Evolutionary conservation across 2,888 invertebrate genomes (phyloP).

Genomic region (Polylopha cassiicola): DNA sequence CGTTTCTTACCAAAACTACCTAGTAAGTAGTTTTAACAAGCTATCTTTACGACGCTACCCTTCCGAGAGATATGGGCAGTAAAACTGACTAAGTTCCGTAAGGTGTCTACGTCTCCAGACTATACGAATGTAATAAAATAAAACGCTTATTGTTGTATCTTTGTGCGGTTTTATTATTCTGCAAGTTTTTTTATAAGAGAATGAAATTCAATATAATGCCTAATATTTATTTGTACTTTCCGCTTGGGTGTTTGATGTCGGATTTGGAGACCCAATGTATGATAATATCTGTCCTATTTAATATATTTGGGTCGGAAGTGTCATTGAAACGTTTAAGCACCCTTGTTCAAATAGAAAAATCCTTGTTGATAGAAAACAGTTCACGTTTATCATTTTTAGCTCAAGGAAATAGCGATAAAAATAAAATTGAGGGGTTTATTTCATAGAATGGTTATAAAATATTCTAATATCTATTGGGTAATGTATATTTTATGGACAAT

Average conservation of each 20-base stretch:
- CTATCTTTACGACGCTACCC: slow-evolving; percentile 16
- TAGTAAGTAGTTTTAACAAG: slow-evolving; percentile 17
- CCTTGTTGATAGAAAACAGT: no score
- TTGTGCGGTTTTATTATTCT: slow-evolving; percentile 21
- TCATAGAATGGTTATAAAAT: no score
- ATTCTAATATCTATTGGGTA: no score
- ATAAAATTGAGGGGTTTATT: no score
- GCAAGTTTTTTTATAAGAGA: slow-evolving; percentile 28
- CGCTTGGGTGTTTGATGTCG: slow-evolving; percentile 31
- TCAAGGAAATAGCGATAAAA: no score
- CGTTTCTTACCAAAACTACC: slow-evolving; percentile 7
- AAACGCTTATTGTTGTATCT: slow-evolving; percentile 20
- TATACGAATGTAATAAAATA: slow-evolving; percentile 19
- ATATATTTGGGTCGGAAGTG: slow-evolving; percentile 14
- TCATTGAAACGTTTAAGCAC: background rate
- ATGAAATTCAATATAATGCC: slow-evolving; percentile 36
- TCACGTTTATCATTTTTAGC: no score
- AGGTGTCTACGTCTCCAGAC: slow-evolving; percentile 10
- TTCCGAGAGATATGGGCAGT: slow-evolving; percentile 16
- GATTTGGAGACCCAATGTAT: slow-evolving; percentile 17
- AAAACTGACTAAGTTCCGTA: slow-evolving; percentile 6
- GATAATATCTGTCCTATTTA: slow-evolving; percentile 14
- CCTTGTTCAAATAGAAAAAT: no score
- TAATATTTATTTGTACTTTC: slow-evolving; percentile 27
- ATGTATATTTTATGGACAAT: no score